Base-by-base conservation (phyloP, 2,888 invertebrate genomes). In the Serrognathus titanus region DNA sequence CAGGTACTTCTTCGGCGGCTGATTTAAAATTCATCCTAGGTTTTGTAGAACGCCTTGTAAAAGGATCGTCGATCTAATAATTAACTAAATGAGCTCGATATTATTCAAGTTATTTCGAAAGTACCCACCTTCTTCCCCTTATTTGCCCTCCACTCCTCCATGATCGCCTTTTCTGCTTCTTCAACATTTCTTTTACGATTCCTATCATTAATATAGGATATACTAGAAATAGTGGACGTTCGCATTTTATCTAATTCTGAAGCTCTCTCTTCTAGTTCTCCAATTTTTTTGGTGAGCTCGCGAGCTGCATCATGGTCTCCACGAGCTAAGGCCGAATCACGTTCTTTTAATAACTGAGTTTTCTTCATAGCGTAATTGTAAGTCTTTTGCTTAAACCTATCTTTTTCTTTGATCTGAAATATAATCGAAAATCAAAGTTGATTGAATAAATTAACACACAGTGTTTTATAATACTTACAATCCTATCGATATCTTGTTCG, bases 321-420 rank as follows among this genome's bases (percentile, higher is more conserved):
- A 59, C 91, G 79, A 64, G 82, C 66, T 63, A 82, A 63, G 0
- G 83, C 83, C 0, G 85, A 85, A 61, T 92, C 95, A 66, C 92
- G 81, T 64, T 91, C 88, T 71, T 97, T 96, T 88, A 97, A 89
- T 1, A 99, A 81, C 63, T 91, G 88, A 0, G 97, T 94, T 76
- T 99, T 99, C 74, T 90, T 92, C 90, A 97, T 92, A 0, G 98
- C 99, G 77, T 94, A 98, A 78, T 99, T 99, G 59, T 91, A 92
- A 0, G 98, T 97, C 64, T 90, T 90, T 40, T 91, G 88, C 64
- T 94, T 88, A 76, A 98, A 98, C 50, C 94, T 83, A 61, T 91
- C 91, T 72, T 98, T 98, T 73, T 97, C 97, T 63, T 71, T 69
- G 12, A 77, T 85, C 87, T 83, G 82, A 57, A 62, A 70, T 62